Evolutionary conservation across 2,797 vertebrate species (phyloP).

Genomic region (Linurgus olivaceus): DNA sequence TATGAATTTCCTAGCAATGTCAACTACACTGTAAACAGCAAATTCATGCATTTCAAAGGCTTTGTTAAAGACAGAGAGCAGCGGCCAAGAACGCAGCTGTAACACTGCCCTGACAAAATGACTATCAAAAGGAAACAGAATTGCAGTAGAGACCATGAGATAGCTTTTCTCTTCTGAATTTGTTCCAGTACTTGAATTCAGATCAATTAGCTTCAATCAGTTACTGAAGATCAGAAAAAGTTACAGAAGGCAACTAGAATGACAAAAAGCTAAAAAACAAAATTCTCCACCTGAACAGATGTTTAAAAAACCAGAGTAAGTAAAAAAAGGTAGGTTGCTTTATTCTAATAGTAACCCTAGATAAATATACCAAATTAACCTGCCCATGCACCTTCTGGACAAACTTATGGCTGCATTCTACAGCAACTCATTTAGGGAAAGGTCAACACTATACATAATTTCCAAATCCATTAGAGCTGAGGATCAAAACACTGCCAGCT

Average conservation of each 20-base stretch:
- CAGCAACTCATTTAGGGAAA: background rate
- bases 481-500: background rate
- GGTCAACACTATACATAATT: background rate
- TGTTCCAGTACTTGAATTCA: background rate
- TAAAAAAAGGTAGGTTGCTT: background rate
- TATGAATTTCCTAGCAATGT: background rate
- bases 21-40: background rate
- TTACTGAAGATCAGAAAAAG: background rate
- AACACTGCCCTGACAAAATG: background rate
- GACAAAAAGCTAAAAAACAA: background rate
- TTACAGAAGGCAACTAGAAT: background rate
- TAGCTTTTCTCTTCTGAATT: background rate
- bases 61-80: background rate
- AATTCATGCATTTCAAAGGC: background rate
- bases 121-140: background rate
- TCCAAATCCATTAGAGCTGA: background rate
- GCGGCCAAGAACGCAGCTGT: background rate
- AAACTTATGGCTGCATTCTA: background rate
- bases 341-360: background rate
- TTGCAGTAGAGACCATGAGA: background rate
- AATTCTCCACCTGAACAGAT: background rate
- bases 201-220: background rate
- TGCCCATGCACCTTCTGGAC: background rate
- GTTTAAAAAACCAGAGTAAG: background rate
- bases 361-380: background rate